Percentiles rank a stretch among this genome's conserved stretches.
Conservation (phyloP, 2,797 vertebrate species). For the Gymnodraco acuticeps region DNA sequence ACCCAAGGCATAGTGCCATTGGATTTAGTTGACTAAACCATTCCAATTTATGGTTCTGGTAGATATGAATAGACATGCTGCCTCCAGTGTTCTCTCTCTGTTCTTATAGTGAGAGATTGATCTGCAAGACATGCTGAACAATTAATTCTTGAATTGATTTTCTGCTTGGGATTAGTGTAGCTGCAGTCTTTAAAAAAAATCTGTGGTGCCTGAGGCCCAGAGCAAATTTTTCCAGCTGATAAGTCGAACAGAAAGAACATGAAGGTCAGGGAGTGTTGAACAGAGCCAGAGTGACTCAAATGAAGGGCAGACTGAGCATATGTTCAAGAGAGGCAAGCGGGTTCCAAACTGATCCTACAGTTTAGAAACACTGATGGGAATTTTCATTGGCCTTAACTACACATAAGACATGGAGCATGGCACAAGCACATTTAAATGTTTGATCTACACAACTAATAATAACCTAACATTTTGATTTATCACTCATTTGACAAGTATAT, state of each 20-base stretch:
- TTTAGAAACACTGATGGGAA: background rate
- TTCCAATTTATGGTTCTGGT: conserved; percentile 45
- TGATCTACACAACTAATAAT: conserved; percentile 8
- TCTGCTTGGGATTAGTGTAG: conserved; percentile 70
- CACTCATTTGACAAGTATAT: conserved; percentile 35
- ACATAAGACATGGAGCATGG: background rate
- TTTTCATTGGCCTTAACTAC: background rate
- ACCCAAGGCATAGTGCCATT: conserved; percentile 18
- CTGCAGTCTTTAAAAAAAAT: conserved; percentile 58
- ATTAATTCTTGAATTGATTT: conserved; percentile 77
- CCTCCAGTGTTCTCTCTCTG: conserved; percentile 35
- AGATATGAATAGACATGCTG: conserved; percentile 51
- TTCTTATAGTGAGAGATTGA: conserved; percentile 65
- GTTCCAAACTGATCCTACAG: conserved; percentile 6
- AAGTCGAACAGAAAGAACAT: conserved; percentile 59
- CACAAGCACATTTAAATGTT: background rate
- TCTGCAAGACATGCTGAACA: conserved; percentile 72
- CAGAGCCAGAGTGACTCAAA: conserved; percentile 33
- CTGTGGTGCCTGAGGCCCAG: conserved; percentile 43
- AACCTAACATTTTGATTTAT: conserved; percentile 38
- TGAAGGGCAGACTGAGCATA: conserved; percentile 30
- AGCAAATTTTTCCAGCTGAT: conserved; percentile 61
- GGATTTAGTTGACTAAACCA: conserved; percentile 44
- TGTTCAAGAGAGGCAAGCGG: conserved; percentile 14
- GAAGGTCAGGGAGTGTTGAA: conserved; percentile 57